Conservation (phyloP, 2,797 vertebrate genomes). For the Pempheris klunzingeri region DNA sequence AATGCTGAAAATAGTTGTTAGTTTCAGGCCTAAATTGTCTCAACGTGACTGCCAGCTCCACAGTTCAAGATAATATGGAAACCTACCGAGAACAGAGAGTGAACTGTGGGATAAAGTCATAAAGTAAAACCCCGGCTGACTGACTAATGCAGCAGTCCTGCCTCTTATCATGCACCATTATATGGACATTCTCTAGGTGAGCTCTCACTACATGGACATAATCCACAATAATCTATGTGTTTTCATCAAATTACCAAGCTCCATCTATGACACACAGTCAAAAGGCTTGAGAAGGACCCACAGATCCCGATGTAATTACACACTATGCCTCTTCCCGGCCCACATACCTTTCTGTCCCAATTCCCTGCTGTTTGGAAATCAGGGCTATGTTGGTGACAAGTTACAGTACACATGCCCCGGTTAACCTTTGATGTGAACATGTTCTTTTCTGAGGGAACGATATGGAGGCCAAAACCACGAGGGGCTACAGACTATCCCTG, state of each 20-base stretch:
- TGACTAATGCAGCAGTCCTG: conserved; percentile 27
- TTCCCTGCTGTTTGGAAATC: conserved; percentile 81
- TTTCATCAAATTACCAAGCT: conserved; percentile 61
- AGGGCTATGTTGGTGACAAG: conserved; percentile 77
- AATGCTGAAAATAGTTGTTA: no score
- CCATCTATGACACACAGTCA: conserved; percentile 50
- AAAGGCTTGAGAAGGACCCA: conserved; percentile 45
- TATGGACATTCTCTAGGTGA: conserved; percentile 37
- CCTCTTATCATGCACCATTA: conserved; percentile 32
- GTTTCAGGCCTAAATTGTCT: no score
- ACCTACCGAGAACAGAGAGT: no score
- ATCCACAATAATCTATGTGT: conserved; percentile 63
- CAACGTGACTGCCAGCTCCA: no score
- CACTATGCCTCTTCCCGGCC: conserved; percentile 69
- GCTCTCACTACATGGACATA: conserved; percentile 43
- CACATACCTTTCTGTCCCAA: conserved; percentile 77
- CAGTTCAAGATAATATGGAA: no score
- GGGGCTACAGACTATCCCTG: conserved; percentile 79
- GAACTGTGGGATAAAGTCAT: conserved; percentile 8
- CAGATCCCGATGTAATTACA: conserved; percentile 75
- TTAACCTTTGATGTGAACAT: conserved; percentile 85
- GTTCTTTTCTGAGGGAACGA: conserved; percentile 76
- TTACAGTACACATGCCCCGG: conserved; percentile 82
- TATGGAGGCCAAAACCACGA: conserved; percentile 81
- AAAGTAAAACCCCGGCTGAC: conserved; percentile 15